Percentiles rank a stretch among this genome's conserved stretches.
Conservation (phyloP, 2,888 invertebrate genomes). For the Aphidius colemani region DNA sequence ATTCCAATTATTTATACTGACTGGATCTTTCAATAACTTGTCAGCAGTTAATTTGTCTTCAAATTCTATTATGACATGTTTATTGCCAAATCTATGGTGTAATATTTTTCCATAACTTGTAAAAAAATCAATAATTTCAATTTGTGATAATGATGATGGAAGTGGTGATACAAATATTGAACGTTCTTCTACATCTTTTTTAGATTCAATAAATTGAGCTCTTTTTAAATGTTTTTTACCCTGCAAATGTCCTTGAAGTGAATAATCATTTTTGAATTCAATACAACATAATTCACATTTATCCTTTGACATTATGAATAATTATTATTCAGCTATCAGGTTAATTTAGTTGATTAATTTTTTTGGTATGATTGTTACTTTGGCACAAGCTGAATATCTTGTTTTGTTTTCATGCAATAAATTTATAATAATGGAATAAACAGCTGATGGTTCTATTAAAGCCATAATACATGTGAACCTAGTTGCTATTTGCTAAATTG, state of each 20-base stretch:
- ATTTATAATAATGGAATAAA: too few relatives aligned
- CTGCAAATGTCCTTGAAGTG: slow-evolving; percentile 43
- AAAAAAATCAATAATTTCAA: slow-evolving; percentile 38
- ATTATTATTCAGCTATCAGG: too few relatives aligned
- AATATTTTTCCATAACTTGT: slow-evolving; percentile 43
- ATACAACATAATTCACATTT: slow-evolving; percentile 46
- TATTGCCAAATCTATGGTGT: slow-evolving; percentile 29
- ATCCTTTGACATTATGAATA: slow-evolving; percentile 36
- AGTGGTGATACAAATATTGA: slow-evolving; percentile 45
- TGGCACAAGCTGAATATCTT: too few relatives aligned
- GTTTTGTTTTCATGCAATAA: too few relatives aligned
- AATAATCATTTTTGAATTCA: slow-evolving; percentile 36
- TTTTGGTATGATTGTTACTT: too few relatives aligned
- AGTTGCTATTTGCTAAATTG: too few relatives aligned
- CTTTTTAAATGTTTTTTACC: slow-evolving; percentile 49
- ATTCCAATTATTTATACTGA: slow-evolving; percentile 37
- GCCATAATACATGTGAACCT: too few relatives aligned
- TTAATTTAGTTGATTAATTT: too few relatives aligned
- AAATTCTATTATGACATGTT: slow-evolving; percentile 44
- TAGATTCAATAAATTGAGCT: slow-evolving; percentile 28
- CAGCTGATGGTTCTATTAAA: too few relatives aligned
- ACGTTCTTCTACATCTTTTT: slow-evolving; percentile 33
- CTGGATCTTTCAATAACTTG: slow-evolving; percentile 39
- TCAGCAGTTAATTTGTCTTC: slow-evolving; percentile 39
- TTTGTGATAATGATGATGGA: slow-evolving; percentile 30